Base-by-base conservation (phyloP, 64 coral and sea anemone species). In the Actinia tenebrosa region DNA sequence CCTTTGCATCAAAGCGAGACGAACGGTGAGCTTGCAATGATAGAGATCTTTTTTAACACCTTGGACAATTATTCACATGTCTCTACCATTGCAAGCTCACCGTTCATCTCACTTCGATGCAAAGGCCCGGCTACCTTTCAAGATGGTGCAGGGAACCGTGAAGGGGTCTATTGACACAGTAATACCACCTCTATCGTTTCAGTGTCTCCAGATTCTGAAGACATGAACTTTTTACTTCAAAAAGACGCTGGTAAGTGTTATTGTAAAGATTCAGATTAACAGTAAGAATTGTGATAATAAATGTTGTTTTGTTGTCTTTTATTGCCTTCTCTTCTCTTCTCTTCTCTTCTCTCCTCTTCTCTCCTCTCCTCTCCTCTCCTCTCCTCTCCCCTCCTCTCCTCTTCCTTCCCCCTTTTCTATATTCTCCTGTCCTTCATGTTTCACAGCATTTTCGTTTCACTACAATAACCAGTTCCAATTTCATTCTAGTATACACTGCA, bases 151-250 rank as follows among this genome's bases (percentile, higher is more conserved):
- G 30, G 30, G 30, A 37, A 37, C 30, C 30, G 30, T 37, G 30
- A 37, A 37, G 30, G 30, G 30, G 30, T 37, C 30, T 37, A 37
- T 37, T 37, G 30, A 37, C 30, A 37, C 30, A 37, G 30, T 37
- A 37, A 37, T 37, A 37, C 30, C 30, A 37, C 30, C 30, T 37
- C 30, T n/a, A n/a, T 20, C n/a, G n/a, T 66, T 58, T n/a, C 52
- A 99, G 97, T 80, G 44, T 95, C 86, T 18, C 83, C 97, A 14
- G 93, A 88, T 20, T 92, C 93, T 30, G 93, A 99, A 37, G 97
- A 99, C 43, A 86, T 99, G 86, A 86, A 83, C 53, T 75, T 93
- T 23, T 10, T 99, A 37, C 77, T 99, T 25, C 90, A 99, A 44
- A 99, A 95, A 45, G 97, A 99, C 63, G 93, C 97, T 44, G 96